These are phyloP conservation scores for Pseudochromis fuscus DNA, from an alignment of 2,797 vertebrate species.

Conservation along the genomic window DNA sequence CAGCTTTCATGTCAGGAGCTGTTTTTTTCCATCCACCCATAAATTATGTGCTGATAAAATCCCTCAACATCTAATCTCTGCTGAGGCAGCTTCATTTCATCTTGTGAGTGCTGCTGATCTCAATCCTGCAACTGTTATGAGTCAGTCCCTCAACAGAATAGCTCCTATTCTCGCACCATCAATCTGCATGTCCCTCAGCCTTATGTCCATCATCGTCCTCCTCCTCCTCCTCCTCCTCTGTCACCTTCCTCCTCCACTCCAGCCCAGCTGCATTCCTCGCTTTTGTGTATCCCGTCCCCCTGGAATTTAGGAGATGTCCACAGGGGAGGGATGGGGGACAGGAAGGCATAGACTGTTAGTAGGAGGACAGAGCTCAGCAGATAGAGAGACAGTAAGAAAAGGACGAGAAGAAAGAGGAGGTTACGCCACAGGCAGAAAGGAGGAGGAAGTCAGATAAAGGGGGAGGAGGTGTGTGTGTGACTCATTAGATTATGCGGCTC, in stretches of 20 bases:
- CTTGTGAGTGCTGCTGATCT: constrained; percentile 15
- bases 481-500: constrained; percentile 80
- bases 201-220: constrained; percentile 27
- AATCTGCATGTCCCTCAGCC: constrained; percentile 37
- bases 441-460: constrained; percentile 67
- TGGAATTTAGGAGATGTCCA: constrained; percentile 69
- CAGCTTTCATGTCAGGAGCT: neutral
- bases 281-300: constrained; percentile 69
- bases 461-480: constrained; percentile 49
- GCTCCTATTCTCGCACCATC: constrained; percentile 23
- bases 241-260: constrained; percentile 47
- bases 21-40: neutral
- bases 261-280: constrained; percentile 74
- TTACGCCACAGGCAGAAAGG: constrained; percentile 42
- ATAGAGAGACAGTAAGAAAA: constrained; percentile 42
- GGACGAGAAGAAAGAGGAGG: constrained; percentile 27
- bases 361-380: constrained; percentile 32
- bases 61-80: neutral
- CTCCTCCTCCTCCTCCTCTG: constrained; percentile 38
- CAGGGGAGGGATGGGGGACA: constrained; percentile 48
- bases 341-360: constrained; percentile 27
- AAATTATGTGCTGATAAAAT: constrained; percentile 4
- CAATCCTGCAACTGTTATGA: neutral
- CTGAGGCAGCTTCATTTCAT: constrained; percentile 2
- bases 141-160: constrained; percentile 16